Conservation (phyloP, 2,888 invertebrate genomes). For the Plebejus anna region DNA sequence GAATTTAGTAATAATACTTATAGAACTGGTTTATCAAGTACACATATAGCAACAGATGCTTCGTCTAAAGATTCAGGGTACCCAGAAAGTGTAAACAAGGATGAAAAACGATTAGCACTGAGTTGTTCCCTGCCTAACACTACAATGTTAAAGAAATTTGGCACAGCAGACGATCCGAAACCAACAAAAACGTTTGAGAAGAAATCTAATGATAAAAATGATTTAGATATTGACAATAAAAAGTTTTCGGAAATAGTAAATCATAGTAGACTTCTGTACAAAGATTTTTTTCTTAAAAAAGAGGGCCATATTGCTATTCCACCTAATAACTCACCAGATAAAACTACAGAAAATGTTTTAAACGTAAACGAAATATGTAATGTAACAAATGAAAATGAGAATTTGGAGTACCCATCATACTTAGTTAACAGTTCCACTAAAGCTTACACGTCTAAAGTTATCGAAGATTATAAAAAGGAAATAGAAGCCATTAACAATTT, state of each 20-base stretch:
- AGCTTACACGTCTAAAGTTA: conserved; percentile 74
- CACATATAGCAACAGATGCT: conserved; percentile 61
- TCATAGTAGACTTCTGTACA: conserved; percentile 69
- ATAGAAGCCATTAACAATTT: conserved; percentile 71
- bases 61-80: conserved; percentile 74
- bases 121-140: conserved; percentile 61
- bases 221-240: conserved; percentile 50
- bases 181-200: conserved; percentile 67
- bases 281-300: conserved; percentile 70
- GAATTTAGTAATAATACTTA: conserved; percentile 47
- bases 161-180: conserved; percentile 49
- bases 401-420: conserved; percentile 66
- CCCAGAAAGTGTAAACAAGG: conserved; percentile 61
- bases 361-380: conserved; percentile 46
- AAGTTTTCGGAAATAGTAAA: conserved; percentile 64
- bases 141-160: conserved; percentile 50
- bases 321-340: conserved; percentile 64
- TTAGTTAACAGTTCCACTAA: conserved; percentile 68
- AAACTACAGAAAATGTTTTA: conserved; percentile 43
- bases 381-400: conserved; percentile 46
- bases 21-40: conserved; percentile 57
- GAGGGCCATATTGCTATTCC: conserved; percentile 62
- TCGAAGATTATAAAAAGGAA: conserved; percentile 76
- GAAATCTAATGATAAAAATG: conserved; percentile 50
- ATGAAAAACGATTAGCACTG: conserved; percentile 54